Evolutionary conservation across 2,797 vertebrate species (phyloP), one percentile per base, ranked within the genome.

Genomic region (Neostethus bicornis): DNA sequence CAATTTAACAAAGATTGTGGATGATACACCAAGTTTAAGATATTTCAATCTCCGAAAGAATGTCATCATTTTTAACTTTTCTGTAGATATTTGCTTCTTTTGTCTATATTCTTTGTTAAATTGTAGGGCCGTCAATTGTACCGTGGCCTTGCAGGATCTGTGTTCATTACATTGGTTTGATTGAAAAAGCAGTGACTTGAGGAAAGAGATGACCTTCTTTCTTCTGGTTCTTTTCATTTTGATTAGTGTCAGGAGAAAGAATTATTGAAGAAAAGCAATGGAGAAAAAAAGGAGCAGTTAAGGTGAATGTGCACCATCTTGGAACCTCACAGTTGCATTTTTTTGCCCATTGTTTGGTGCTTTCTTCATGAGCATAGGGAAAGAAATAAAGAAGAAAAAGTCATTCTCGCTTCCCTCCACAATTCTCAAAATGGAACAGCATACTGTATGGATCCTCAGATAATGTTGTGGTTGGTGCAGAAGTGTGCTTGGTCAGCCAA

Each of bases 401-500:
- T 47, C 17, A 59, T 28, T 39, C 13, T 66, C 7, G 45, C n/a
- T 38, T 45, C 13, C 38, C 20, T 45, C n/a, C 51, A 62, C 52
- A 70, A 42, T 56, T 52, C 43, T 60, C 14, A 25, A 70, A 85
- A 61, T 72, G 55, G 49, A 76, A 69, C 52, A 48, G 53, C 52
- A 71, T 32, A 61, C 35, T 65, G 64, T 78, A 70, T 58, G 58
- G 71, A 85, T 78, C 46, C 50, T 73, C 52, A 71, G 77, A 80
- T 83, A 75, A 70, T 74, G 67, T 73, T 80, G 73, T 76, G 61
- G 55, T 65, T 62, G 51, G 56, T 78, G 61, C 71, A 73, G 47
- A 64, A 70, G 68, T 71, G 69, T 76, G 81, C 82, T 80, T 68
- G 62, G 65, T 84, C 83, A 78, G 80, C 76, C 82, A 78, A 80